A percentile compares a stretch with the other conserved stretches of the same genome.
These are phyloP conservation scores for Urocyon cinereoargenteus DNA, from an alignment of 2,797 vertebrate genomes.

Conservation along the genomic window DNA sequence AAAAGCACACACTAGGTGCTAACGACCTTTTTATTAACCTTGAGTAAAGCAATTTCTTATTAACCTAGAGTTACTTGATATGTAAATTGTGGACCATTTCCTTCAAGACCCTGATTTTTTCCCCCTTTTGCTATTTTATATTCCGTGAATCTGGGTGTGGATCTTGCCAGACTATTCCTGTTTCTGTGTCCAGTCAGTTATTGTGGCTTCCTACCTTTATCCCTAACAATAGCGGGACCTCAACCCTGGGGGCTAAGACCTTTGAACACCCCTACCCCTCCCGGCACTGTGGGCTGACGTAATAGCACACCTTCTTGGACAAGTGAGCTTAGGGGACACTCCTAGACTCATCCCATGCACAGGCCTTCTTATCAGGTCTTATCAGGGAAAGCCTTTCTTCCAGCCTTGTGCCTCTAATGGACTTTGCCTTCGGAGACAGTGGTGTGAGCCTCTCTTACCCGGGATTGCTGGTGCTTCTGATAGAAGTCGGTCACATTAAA, in stretches of 20 bases:
- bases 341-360: background rate
- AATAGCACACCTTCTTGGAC: conserved; percentile 60
- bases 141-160: background rate
- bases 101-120: background rate
- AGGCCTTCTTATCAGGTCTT: background rate
- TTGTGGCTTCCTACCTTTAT: background rate
- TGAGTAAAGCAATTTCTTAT: background rate
- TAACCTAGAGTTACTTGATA: background rate
- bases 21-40: background rate
- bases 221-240: background rate
- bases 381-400: background rate
- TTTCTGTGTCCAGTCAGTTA: background rate
- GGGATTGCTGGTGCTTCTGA: conserved; percentile 80
- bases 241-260: background rate
- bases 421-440: background rate
- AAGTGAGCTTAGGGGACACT: background rate
- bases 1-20: background rate
- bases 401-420: background rate
- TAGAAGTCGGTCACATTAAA: conserved; percentile 80
- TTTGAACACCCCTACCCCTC: background rate
- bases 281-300: background rate
- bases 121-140: background rate
- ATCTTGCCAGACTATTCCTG: background rate
- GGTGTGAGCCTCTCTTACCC: conserved; percentile 73
- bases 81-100: conserved; percentile 1